Conservation (phyloP, 2,888 invertebrate genomes). For the Psylliodes chrysocephalus region DNA sequence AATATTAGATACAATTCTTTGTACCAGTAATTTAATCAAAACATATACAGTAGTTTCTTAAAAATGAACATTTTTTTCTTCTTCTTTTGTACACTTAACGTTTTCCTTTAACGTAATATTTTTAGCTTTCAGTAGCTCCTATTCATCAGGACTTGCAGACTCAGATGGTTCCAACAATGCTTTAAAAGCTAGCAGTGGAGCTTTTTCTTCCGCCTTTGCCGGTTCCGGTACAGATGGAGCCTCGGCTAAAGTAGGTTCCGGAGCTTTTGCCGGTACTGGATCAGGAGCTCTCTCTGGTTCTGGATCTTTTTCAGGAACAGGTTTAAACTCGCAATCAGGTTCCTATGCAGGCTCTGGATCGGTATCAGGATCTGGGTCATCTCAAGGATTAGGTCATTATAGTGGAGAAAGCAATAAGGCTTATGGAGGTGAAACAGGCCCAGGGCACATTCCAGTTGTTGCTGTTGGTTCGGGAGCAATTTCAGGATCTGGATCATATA, state of each 20-base stretch:
- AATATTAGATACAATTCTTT: too few species aligned
- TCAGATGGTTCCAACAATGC: conserved; percentile 17
- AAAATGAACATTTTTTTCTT: too few species aligned
- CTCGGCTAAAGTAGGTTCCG: conserved; percentile 32
- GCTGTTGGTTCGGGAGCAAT: conserved; percentile 12
- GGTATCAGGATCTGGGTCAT: conserved; percentile 9
- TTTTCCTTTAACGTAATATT: too few species aligned
- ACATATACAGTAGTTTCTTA: too few species aligned
- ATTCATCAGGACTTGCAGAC: conserved; percentile 25
- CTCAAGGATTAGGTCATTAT: not conserved
- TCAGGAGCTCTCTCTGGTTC: conserved; percentile 19
- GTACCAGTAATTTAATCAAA: too few species aligned
- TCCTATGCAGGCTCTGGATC: conserved; percentile 6
- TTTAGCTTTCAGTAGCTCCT: conserved; percentile 47
- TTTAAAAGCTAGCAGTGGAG: conserved; percentile 27
- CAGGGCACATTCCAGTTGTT: not conserved
- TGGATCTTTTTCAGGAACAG: not conserved
- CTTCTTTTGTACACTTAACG: too few species aligned
- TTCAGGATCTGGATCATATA: conserved; percentile 16
- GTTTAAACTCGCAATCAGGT: too few species aligned
- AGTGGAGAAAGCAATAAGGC: not conserved
- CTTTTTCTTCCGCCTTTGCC: conserved; percentile 18
- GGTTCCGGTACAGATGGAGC: conserved; percentile 26
- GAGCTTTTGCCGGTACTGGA: conserved; percentile 32
- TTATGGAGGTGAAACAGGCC: too few species aligned